phyloP scores from a whole-genome alignment of 2,797 vertebrate genomes.

The Pangasius krempfi region DNA sequence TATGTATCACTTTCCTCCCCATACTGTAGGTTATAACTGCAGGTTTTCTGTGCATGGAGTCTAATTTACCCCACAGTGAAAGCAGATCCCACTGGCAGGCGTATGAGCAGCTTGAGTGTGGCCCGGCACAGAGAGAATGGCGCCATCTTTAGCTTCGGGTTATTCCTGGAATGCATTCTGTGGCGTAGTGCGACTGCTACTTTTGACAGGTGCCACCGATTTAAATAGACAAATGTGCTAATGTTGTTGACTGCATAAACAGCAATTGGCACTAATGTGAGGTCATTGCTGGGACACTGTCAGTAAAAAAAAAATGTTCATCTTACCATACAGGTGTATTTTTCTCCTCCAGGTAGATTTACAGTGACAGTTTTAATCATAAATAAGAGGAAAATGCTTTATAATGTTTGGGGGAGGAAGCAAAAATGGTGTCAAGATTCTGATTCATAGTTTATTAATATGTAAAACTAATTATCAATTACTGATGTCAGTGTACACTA shows the following conservation, averaged over 20 bases:
- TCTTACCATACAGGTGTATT: neutral
- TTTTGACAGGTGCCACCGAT: slow-evolving; percentile 41
- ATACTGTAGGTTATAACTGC: slow-evolving; percentile 4
- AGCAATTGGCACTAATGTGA: slow-evolving; percentile 28
- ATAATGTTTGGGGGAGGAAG: neutral
- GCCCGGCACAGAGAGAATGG: slow-evolving; percentile 32
- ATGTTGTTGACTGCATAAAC: slow-evolving; percentile 28
- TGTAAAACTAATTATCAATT: neutral
- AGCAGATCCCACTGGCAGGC: slow-evolving; percentile 44
- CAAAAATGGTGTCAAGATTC: neutral
- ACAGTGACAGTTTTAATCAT: neutral
- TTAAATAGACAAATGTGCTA: slow-evolving; percentile 46
- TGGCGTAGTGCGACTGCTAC: slow-evolving; percentile 1
- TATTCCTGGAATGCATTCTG: slow-evolving; percentile 43
- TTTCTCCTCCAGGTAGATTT: neutral
- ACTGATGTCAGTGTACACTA: neutral
- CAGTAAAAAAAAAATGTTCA: neutral
- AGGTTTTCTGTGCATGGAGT: slow-evolving; percentile 30
- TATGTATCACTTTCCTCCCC: slow-evolving; percentile 12
- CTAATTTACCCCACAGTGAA: slow-evolving; percentile 48
- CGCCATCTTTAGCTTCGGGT: slow-evolving; percentile 50
- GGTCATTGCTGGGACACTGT: neutral
- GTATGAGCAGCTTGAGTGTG: slow-evolving; percentile 16
- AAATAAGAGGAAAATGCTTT: neutral
- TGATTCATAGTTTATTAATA: neutral